Conservation (phyloP, 2,888 invertebrate species). For the Amphipyra tragopoginis region DNA sequence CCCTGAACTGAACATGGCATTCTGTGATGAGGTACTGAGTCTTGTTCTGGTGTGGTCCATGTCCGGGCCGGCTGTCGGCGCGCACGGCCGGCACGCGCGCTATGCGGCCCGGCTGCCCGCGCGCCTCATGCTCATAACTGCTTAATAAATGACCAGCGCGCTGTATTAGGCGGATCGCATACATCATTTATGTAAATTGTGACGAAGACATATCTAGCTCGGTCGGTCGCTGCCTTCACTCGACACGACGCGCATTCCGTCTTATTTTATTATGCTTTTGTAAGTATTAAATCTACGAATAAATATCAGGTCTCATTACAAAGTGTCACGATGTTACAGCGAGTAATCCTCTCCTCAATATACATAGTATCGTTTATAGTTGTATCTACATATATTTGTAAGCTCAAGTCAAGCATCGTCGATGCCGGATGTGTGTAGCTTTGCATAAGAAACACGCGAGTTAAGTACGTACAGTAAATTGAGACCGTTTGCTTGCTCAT, state of each 20-base stretch:
- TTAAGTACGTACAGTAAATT: constrained; percentile 41
- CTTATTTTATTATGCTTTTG: constrained; percentile 73
- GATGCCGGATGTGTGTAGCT: constrained; percentile 52
- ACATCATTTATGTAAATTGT: constrained; percentile 90
- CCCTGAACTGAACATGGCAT: constrained; percentile 67
- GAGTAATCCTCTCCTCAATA: constrained; percentile 48
- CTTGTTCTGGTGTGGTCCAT: constrained; percentile 82
- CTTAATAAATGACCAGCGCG: constrained; percentile 87
- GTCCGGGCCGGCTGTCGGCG: constrained; percentile 80
- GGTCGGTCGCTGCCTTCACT: constrained; percentile 80
- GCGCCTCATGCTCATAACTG: constrained; percentile 76
- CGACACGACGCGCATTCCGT: constrained; percentile 86
- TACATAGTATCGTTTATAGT: constrained; percentile 22
- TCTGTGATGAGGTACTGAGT: constrained; percentile 60
- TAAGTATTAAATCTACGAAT: constrained; percentile 75
- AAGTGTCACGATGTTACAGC: constrained; percentile 57
- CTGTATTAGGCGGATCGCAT: constrained; percentile 88
- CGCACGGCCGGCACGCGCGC: constrained; percentile 83
- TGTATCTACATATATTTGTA: constrained; percentile 41
- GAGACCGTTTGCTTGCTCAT: constrained; percentile 48
- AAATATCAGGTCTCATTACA: constrained; percentile 66
- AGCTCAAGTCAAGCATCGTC: constrained; percentile 24
- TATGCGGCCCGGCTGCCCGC: constrained; percentile 77
- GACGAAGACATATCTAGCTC: constrained; percentile 89
- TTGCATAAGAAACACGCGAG: constrained; percentile 43